These are phyloP conservation scores for Patella caerulea DNA, from an alignment of 2,888 invertebrate species.

Conservation along the genomic window DNA sequence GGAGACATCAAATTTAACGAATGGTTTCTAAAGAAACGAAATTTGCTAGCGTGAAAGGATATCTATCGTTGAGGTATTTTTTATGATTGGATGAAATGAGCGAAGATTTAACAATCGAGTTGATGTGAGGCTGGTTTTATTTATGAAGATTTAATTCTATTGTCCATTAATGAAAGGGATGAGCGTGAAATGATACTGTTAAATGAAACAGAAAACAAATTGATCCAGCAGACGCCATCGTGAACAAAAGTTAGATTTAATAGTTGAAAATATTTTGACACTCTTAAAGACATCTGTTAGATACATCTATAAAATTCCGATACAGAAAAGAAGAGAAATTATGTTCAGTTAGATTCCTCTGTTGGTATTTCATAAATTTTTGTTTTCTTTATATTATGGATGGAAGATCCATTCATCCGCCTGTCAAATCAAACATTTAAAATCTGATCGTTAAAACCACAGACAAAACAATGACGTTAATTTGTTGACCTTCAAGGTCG, in stretches of 20 bases:
- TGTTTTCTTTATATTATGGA: too few species aligned
- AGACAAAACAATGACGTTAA: too few species aligned
- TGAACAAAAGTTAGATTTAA: too few species aligned
- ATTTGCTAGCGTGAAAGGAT: not conserved
- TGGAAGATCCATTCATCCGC: too few species aligned
- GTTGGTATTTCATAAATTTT: too few species aligned
- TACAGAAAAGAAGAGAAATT: not conserved
- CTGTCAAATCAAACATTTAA: too few species aligned
- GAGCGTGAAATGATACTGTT: not conserved
- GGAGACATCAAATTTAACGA: slow-evolving; percentile 10
- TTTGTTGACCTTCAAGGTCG: too few species aligned
- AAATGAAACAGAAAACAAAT: not conserved
- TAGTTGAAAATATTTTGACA: not conserved
- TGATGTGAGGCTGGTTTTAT: not conserved
- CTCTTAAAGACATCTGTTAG: not conserved
- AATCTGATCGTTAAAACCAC: too few species aligned
- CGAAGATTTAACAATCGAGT: not conserved
- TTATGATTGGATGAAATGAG: not conserved
- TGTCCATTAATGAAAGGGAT: not conserved
- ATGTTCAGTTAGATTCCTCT: too few species aligned
- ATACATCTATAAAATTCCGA: not conserved
- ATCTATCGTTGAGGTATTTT: not conserved
- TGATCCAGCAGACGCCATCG: not conserved
- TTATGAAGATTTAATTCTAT: not conserved
- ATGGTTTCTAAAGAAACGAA: slow-evolving; percentile 5